These are phyloP conservation scores for Papilio dardanus DNA, from an alignment of 1,140 invertebrate genomes.

Conservation along the genomic window DNA sequence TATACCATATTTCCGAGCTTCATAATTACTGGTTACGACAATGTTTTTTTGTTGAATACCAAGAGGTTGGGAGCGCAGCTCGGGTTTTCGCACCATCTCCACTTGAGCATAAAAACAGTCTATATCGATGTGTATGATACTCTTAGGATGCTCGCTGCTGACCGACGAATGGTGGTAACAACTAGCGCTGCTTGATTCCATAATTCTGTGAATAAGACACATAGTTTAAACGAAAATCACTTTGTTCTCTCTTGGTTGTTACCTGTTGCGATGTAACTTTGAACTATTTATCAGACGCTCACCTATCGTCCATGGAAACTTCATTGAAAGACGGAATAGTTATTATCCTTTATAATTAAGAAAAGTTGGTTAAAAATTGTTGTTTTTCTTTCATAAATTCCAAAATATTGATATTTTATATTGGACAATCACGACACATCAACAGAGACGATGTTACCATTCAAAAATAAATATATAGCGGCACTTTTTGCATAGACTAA, in stretches of 20 bases:
- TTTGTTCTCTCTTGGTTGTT: constrained; percentile 72
- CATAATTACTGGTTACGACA: constrained; percentile 91
- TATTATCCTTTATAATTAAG: constrained; percentile 61
- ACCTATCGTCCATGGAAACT: constrained; percentile 71
- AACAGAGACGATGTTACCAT: constrained; percentile 72
- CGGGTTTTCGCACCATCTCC: constrained; percentile 88
- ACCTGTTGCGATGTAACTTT: constrained; percentile 65
- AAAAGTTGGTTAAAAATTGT: constrained; percentile 59
- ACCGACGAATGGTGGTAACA: constrained; percentile 56
- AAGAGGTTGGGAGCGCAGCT: constrained; percentile 85
- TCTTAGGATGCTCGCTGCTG: constrained; percentile 81
- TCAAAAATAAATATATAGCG: constrained; percentile 41
- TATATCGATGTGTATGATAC: constrained; percentile 90
- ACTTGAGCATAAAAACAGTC: constrained; percentile 94
- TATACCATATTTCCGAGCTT: constrained; percentile 87
- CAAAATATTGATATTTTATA: constrained; percentile 80
- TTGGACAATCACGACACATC: constrained; percentile 81
- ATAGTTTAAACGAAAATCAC: constrained; percentile 71
- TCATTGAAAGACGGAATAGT: constrained; percentile 64
- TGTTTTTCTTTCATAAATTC: constrained; percentile 77
- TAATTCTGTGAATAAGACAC: constrained; percentile 73
- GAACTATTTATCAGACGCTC: constrained; percentile 57
- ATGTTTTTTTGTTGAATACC: constrained; percentile 91
- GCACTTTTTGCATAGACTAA: constrained; percentile 34
- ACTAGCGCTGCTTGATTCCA: constrained; percentile 75